phyloP scores from a whole-genome alignment of 2,888 invertebrate genomes.

The Oxycera nigricornis region DNA sequence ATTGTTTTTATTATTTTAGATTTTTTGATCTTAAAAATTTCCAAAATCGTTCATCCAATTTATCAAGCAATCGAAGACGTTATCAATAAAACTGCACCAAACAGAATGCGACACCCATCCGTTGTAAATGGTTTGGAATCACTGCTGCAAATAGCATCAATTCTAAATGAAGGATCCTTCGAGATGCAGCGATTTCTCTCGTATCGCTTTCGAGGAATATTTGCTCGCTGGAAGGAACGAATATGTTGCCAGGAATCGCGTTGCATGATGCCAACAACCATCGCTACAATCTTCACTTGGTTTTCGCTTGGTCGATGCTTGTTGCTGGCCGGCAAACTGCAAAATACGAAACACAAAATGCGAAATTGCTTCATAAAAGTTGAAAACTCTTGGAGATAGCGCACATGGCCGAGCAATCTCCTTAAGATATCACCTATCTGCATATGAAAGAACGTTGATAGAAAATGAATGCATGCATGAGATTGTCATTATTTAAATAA shows the following conservation, averaged over 20 bases:
- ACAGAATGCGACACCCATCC: too few relatives aligned
- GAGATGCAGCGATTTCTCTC: constrained; percentile 33
- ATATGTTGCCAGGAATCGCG: constrained; percentile 15
- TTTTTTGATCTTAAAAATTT: too few relatives aligned
- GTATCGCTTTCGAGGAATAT: constrained; percentile 36
- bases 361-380: constrained; percentile 39
- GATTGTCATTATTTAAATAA: constrained; percentile 36
- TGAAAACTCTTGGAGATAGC: constrained; percentile 27
- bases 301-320: constrained; percentile 7
- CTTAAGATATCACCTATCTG: constrained; percentile 16
- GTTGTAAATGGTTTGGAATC: not conserved
- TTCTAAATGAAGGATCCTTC: constrained; percentile 12
- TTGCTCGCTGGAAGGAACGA: not conserved
- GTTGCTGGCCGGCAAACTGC: constrained; percentile 24
- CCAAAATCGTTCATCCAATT: too few relatives aligned
- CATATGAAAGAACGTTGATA: constrained; percentile 27
- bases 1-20: too few relatives aligned
- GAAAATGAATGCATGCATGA: constrained; percentile 36
- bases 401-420: constrained; percentile 27
- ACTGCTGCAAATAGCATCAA: not conserved
- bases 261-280: constrained; percentile 27
- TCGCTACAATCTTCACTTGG: constrained; percentile 4
- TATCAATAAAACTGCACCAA: too few relatives aligned
- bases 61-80: too few relatives aligned
- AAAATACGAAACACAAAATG: constrained; percentile 27